Evolutionary conservation across 1,140 invertebrate genomes (phyloP).

Genomic region (Leptonema lineaticorne): DNA sequence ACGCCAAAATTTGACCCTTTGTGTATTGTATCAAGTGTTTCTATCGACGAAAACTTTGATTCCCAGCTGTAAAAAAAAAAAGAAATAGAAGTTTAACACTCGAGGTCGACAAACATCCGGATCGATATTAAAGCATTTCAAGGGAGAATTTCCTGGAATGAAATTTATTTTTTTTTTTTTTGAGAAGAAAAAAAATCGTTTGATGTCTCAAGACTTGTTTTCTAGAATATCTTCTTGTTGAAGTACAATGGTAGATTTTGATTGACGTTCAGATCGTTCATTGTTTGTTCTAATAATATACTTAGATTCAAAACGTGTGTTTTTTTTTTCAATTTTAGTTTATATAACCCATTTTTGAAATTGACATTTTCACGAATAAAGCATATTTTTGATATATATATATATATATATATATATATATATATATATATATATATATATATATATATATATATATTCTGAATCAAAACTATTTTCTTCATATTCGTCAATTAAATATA

Average conservation of each 20-base stretch:
- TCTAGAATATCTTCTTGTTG: background rate
- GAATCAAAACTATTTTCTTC: too few species aligned
- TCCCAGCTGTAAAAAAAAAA: background rate
- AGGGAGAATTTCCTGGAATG: background rate
- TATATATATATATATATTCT: too few species aligned
- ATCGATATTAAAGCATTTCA: background rate
- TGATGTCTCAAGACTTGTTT: background rate
- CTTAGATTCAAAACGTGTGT: too few species aligned
- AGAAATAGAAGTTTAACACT: background rate
- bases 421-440: too few species aligned
- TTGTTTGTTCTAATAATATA: slow-evolving; percentile 9
- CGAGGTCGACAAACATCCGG: background rate
- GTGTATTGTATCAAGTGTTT: background rate
- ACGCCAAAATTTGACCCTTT: too few species aligned
- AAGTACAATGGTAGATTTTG: slow-evolving; percentile 6
- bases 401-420: too few species aligned
- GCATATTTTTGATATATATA: too few species aligned
- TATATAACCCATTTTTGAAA: too few species aligned
- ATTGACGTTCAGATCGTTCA: slow-evolving; percentile 13
- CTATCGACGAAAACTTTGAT: background rate
- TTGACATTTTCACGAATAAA: too few species aligned
- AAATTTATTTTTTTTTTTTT: background rate
- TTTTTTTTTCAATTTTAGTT: too few species aligned
- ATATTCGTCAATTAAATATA: too few species aligned
- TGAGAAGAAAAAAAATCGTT: background rate